Base-by-base conservation (phyloP, 2,797 vertebrate genomes). In the Diplodus sargus region DNA sequence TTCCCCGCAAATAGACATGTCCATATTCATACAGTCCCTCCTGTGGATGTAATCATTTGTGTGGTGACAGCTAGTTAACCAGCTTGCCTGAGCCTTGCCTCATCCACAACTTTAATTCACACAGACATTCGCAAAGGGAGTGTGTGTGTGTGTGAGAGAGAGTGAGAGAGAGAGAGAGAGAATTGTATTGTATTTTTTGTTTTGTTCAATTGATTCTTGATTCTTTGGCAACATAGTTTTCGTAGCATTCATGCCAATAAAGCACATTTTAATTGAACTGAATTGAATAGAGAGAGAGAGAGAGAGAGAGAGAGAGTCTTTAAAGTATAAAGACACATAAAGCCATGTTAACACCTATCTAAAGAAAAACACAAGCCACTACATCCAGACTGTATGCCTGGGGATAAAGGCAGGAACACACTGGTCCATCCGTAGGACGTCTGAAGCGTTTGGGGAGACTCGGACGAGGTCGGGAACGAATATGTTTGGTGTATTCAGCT, bases 1-100 rank as follows among this genome's bases (percentile, higher is more conserved):
- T 90, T 92, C 90, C 74, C 87, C 65, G 70, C 64, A 90, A 81
- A 92, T 88, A 90, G 92, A 94, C 70, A 91, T 88, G 91, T 93
- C 92, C 75, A 74, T 82, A 86, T 87, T 83, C 80, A 92, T 91
- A 77, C 1, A 49, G 58, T 34, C 61, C 66, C 47, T 76, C 68
- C 76, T 59, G 23, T 28, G 70, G 76, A n/a, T n/a, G n/a, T n/a
- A n/a, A 80, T 92, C 87, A 84, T 80, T 59, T 25, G 77, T 69
- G 54, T 42, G 54, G 78, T 89, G 93, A 90, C 91, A 93, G 89
- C 70, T 82, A 82, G 88, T 92, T 92, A 92, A 90, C 81, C 83
- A 81, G 82, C 78, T 68, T 43, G 13, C 58, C 43, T 45, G 53
- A 69, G 74, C 65, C 57, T 17, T 59, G 78, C 69, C 70, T 85